Base-by-base conservation (phyloP, 1,140 invertebrate species). In the Drosophila littoralis region DNA sequence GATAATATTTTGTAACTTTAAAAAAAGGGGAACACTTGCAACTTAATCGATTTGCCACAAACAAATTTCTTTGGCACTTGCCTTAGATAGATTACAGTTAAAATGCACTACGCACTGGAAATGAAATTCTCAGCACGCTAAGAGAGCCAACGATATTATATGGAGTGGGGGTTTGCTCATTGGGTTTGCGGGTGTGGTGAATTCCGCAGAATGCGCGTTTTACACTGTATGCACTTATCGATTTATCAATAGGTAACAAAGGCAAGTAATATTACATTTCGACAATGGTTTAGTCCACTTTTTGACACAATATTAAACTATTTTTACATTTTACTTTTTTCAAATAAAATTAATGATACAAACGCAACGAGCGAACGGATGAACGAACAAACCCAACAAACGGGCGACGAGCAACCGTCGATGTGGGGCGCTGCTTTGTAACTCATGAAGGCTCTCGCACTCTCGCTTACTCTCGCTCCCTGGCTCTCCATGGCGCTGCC, bases 51-150 rank as follows among this genome's bases (percentile, higher is more conserved):
- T 59, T 63, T 78, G 48, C 58, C 65, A 82, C 61, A 70, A 54
- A 42, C 46, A 28, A 78, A 46, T 78, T 68, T 73, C 46, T 67
- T 58, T 52, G 38, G 36, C 45, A 38, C 57, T 72, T 67, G 38
- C 45, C 50, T 66, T 57, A 58, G 42, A 76, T 50, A 59, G 50
- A 82, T 66, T 75, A 46, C 60, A 76, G 71, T 75, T 48, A 50
- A 85, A 86, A 78, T 88, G 82, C 82, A 88, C 72, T 72, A 82
- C 76, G 81, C 72, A 79, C 79, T 86, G 83, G 68, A 76, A 86
- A 69, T 46, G 51, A 51, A 40, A 76, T 72, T 55, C 57, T 52
- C 66, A 69, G 52, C 66, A 40, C 57, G 36, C 46, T 46, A n/a
- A 46, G 22, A 67, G 35, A 28, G 52, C 12, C 52, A 59, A 45